Base-by-base conservation (phyloP, 2,797 vertebrate species). In the Peromyscus nudipes region DNA sequence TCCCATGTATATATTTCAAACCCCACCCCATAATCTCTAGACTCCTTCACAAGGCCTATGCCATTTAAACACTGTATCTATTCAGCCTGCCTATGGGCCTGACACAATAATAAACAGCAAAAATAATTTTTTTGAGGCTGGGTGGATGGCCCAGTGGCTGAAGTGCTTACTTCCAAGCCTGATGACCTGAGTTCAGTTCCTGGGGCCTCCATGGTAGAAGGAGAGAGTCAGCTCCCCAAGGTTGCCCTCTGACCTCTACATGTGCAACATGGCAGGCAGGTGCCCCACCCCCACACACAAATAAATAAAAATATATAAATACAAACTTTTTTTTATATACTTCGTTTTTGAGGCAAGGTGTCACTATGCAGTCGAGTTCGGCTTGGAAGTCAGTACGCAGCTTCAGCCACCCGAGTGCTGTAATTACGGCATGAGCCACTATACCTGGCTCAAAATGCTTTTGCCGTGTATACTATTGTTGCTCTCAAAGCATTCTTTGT, bases 401-500 rank as follows among this genome's bases (percentile, higher is more conserved):
- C 9, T 17, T 6, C 13, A 29, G 31, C 23, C 13, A 37, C 43
- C 73, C 57, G 11, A 46, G 40, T n/a, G 23, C 31, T 64, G 11
- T 23, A 34, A 79, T 65, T 79, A 79, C 6, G 25, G 29, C 88
- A 65, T 79, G 43, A 76, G 31, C 55, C 55, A 46, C 71, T 76
- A 62, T 3, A 29, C 71, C 57, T 79, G 31, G 21, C 40, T 77
- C 43, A 46, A 77, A 46, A 57, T 69, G 43, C 2, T 16, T 69
- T 92, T 95, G 67, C 64, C 37, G 57, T 34, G 25, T 77, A 84
- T 6, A 80, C 29, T 37, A 82, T 34, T 94, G 86, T 93, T 29
- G 27, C 31, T 93, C 95, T 90, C 76, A 96, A 90, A 84, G 60
- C 37, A 88, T 95, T 83, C 83, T 96, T 90, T 90, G 60, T 46